These are phyloP conservation scores for Drosophila testacea DNA, from an alignment of 2,888 invertebrate species.

Conservation along the genomic window DNA sequence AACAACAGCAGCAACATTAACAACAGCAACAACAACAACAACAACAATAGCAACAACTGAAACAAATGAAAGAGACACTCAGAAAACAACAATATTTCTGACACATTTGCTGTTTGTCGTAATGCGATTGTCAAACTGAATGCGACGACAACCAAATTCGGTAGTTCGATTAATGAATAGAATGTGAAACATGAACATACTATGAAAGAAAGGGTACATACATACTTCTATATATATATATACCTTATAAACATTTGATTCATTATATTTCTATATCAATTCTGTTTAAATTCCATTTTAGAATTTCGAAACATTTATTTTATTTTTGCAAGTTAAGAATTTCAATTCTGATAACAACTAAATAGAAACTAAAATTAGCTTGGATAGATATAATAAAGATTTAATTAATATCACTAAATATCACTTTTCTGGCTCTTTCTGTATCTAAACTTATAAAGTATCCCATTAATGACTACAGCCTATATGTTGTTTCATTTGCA, in stretches of 20 bases:
- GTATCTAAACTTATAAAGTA: too few relatives aligned
- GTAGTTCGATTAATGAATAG: conserved; percentile 52
- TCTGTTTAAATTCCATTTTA: too few relatives aligned
- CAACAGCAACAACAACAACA: conserved; percentile 8
- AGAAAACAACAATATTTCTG: conserved; percentile 70
- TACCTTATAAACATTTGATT: not conserved
- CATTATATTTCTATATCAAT: not conserved
- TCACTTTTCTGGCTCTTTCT: too few relatives aligned
- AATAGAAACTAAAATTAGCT: too few relatives aligned
- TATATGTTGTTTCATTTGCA: too few relatives aligned
- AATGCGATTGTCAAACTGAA: conserved; percentile 70
- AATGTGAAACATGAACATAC: conserved; percentile 47
- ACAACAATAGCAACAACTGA: conserved; percentile 21
- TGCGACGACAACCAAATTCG: conserved; percentile 68
- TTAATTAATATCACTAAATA: too few relatives aligned
- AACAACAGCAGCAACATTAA: conserved; percentile 40
- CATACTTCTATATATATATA: not conserved
- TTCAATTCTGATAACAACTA: too few relatives aligned
- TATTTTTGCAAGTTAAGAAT: too few relatives aligned
- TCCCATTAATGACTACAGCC: too few relatives aligned
- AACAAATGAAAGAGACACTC: conserved; percentile 68
- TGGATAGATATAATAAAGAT: too few relatives aligned
- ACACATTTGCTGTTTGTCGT: conserved; percentile 73
- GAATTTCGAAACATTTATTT: too few relatives aligned
- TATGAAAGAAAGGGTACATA: not conserved